Conservation (phyloP, 1,140 invertebrate species). For the Oedothorax gibbosus region DNA sequence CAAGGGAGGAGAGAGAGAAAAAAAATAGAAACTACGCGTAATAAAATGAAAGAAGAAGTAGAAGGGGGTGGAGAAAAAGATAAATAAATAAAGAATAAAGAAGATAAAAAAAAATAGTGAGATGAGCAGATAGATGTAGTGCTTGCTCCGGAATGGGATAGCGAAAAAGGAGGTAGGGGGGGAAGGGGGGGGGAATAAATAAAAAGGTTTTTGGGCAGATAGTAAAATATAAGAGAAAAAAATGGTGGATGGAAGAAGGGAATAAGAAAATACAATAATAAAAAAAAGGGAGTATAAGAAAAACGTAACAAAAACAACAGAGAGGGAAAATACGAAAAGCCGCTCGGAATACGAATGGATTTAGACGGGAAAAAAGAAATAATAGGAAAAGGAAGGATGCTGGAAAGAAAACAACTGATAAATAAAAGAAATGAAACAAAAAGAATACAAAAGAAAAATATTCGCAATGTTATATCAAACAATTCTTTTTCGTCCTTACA, state of each 20-base stretch:
- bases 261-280: neutral
- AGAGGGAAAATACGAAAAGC: constrained; percentile 57
- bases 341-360: constrained; percentile 55
- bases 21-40: constrained; percentile 53
- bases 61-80: constrained; percentile 30
- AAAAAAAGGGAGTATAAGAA: constrained; percentile 2
- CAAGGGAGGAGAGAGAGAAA: neutral
- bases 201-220: constrained; percentile 18
- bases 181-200: constrained; percentile 12
- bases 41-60: constrained; percentile 49
- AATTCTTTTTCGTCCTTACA: constrained; percentile 59
- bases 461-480: constrained; percentile 58
- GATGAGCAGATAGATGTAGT: constrained; percentile 59
- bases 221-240: constrained; percentile 6
- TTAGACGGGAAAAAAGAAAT: constrained; percentile 55
- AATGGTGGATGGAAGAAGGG: neutral
- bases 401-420: constrained; percentile 55
- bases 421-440: constrained; percentile 36
- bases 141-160: constrained; percentile 35
- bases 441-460: constrained; percentile 6
- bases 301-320: constrained; percentile 56
- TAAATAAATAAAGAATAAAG: constrained; percentile 11
- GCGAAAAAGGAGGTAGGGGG: neutral
- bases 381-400: constrained; percentile 41
- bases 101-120: neutral